These are phyloP conservation scores for Macrophya annulata DNA, from an alignment of 2,888 invertebrate genomes.

Conservation along the genomic window DNA sequence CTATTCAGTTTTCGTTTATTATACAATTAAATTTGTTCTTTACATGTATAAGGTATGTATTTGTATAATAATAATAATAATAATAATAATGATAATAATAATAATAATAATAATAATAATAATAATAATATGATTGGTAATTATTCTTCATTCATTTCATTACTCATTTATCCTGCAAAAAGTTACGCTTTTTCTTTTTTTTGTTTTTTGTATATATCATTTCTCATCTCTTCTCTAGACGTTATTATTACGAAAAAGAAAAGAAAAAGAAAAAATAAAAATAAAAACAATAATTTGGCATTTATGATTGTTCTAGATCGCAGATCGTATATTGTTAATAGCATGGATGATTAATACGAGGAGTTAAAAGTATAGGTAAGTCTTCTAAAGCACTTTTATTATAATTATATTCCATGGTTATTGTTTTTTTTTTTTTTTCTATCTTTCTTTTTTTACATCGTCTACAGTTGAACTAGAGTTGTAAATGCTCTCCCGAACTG, in stretches of 20 bases:
- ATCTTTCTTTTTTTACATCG: neutral
- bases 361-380: neutral
- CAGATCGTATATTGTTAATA: constrained; percentile 46
- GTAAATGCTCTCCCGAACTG: neutral
- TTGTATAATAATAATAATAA: constrained; percentile 59
- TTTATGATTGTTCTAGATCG: constrained; percentile 59
- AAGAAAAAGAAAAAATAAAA: neutral
- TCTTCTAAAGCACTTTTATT: constrained; percentile 3
- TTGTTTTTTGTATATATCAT: too few relatives aligned
- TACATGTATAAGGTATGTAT: constrained; percentile 44
- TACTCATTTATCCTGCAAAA: constrained; percentile 23
- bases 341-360: constrained; percentile 1
- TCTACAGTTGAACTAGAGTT: constrained; percentile 6
- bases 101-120: constrained; percentile 56
- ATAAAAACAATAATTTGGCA: constrained; percentile 29
- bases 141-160: constrained; percentile 51
- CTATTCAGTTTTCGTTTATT: neutral
- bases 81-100: constrained; percentile 52
- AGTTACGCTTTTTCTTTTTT: neutral
- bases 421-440: constrained; percentile 4
- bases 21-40: constrained; percentile 71
- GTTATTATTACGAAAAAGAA: neutral
- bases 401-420: neutral
- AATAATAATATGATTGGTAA: constrained; percentile 51
- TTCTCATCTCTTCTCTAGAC: neutral